Base-by-base conservation (phyloP, 2,888 invertebrate species). In the Thysanoteuthis rhombus region DNA sequence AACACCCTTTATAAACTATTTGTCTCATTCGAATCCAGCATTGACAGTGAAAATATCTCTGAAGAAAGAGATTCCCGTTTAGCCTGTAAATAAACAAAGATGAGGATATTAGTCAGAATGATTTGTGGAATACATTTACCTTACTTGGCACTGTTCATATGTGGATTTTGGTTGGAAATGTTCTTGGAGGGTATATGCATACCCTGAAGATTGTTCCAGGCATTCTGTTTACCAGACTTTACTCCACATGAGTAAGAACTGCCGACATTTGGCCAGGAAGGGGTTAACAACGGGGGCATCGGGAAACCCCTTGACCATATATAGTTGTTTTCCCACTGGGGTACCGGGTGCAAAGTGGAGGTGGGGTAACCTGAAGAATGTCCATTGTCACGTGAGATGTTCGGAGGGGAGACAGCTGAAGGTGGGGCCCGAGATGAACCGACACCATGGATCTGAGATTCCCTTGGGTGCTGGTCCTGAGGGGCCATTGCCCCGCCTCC, bases 321-420 rank as follows among this genome's bases (percentile, higher is more conserved):
- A 39, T 90, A 90, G 36, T 90, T 90, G 90, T 90, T 90, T 36
- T 90, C 90, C 90, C 90, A 90, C 32, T 90, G 90, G 32, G 90
- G 90, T 25, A 58, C 28, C 8, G 58, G 28, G 25, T 58, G 58
- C 58, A 58, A 25, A 25, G 58, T 28, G 6, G 58, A 58, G 6
- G 58, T 28, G 3, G 58, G 58, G 28, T 58, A 58, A 25, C 58
- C 58, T 28, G 58, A 58, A 22, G 58, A 58, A 25, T 25, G 22
- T 28, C 58, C 58, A 58, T 58, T 58, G 58, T 58, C 58, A 28
- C 58, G 25, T 25, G 58, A 58, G 2, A 58, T 58, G 25, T 58
- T 58, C 1, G 58, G 25, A 25, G 58, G 25, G 22, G 58, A 58
- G 58, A 58, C 25, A 8, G 58, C 28, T 28, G 90, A 90, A 19